These are phyloP conservation scores for Cylindroiulus punctatus DNA, from an alignment of 2,888 invertebrate genomes.

Conservation along the genomic window DNA sequence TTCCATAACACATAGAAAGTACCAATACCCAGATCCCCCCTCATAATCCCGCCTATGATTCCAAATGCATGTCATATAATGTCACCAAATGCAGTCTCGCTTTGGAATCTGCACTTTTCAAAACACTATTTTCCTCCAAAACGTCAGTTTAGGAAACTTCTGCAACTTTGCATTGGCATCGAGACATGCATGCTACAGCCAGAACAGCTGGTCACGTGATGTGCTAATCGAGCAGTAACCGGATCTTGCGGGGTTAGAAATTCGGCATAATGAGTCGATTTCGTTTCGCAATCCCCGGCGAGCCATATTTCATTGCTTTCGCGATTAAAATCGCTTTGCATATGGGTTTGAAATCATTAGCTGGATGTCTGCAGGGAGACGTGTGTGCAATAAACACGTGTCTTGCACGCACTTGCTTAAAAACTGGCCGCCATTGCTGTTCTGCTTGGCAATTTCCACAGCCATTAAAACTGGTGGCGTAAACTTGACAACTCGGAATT, in stretches of 20 bases:
- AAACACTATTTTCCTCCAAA: too few species aligned
- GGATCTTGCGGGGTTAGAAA: background rate
- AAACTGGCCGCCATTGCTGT: background rate
- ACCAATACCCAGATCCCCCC: too few species aligned
- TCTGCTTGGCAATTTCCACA: conserved; percentile 5
- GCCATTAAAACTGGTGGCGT: conserved; percentile 8
- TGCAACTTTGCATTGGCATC: too few species aligned
- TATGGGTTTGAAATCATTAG: conserved; percentile 5
- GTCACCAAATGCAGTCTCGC: too few species aligned
- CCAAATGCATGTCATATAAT: too few species aligned
- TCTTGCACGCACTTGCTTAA: conserved; percentile 37
- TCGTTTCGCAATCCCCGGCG: conserved; percentile 2
- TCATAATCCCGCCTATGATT: too few species aligned
- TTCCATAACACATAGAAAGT: too few species aligned
- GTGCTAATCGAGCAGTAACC: background rate
- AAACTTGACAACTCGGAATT: conserved; percentile 17
- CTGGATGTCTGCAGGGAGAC: background rate
- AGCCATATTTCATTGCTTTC: background rate
- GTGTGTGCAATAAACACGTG: conserved; percentile 21
- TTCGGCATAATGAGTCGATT: background rate
- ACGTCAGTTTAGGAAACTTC: too few species aligned
- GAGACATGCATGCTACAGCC: background rate
- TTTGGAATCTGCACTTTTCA: too few species aligned
- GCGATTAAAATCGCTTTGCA: conserved; percentile 21
- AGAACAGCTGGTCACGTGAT: background rate